Conservation (phyloP, 2,888 invertebrate genomes). For the Drosophila acutilabella region DNA sequence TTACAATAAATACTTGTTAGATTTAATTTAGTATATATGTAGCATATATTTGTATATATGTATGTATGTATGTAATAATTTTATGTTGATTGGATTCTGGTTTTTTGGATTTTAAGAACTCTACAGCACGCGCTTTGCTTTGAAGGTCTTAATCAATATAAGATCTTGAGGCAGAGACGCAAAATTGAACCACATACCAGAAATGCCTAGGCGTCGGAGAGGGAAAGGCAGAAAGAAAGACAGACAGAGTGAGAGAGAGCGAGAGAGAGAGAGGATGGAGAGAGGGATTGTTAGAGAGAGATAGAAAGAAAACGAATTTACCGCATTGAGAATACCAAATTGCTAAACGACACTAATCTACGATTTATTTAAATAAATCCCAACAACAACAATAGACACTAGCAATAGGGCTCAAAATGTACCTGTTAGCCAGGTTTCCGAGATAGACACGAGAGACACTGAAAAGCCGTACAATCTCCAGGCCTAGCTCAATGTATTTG, state of each 20-base stretch:
- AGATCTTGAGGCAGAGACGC: slow-evolving; percentile 18
- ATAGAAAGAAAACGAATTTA: slow-evolving; percentile 7
- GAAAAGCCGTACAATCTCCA: slow-evolving; percentile 24
- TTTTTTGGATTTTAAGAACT: slow-evolving; percentile 3
- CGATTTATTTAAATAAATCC: slow-evolving; percentile 72
- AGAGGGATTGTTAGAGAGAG: neutral
- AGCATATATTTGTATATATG: neutral
- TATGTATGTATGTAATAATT: slow-evolving; percentile 5
- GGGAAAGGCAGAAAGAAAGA: neutral
- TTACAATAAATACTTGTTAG: neutral
- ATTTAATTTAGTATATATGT: neutral
- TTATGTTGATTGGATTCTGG: slow-evolving; percentile 20
- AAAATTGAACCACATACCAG: slow-evolving; percentile 37
- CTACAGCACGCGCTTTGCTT: slow-evolving; percentile 27
- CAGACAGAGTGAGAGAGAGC: neutral
- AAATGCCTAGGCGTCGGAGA: slow-evolving; percentile 25
- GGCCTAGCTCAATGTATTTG: slow-evolving; percentile 40
- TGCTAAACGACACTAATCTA: slow-evolving; percentile 78
- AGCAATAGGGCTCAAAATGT: slow-evolving; percentile 45
- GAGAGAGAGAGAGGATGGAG: neutral
- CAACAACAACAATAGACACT: slow-evolving; percentile 18
- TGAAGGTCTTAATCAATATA: slow-evolving; percentile 50
- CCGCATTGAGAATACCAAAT: slow-evolving; percentile 59
- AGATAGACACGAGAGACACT: neutral
- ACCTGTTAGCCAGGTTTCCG: slow-evolving; percentile 55